These are phyloP conservation scores for Pimephales promelas DNA, from an alignment of 2,113 vertebrate genomes.

Conservation along the genomic window DNA sequence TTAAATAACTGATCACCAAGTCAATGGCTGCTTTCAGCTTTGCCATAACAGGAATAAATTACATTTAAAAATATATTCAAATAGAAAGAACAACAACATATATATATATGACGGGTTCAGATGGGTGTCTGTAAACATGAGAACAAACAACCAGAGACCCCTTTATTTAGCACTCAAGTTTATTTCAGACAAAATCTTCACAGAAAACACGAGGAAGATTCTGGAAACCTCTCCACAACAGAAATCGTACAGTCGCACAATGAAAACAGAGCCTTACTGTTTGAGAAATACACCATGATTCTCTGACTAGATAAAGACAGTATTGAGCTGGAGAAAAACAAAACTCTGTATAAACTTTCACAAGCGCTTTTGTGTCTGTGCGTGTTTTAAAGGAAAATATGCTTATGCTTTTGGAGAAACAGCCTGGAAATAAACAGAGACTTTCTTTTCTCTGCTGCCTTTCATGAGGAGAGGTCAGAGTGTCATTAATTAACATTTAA, in stretches of 20 bases:
- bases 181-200: no score
- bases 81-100: no score
- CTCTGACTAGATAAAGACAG: constrained; percentile 25
- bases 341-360: constrained; percentile 4
- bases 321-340: background rate
- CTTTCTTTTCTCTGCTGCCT: background rate
- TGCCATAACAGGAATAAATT: no score
- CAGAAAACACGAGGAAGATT: no score
- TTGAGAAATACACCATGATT: background rate
- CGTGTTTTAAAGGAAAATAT: constrained; percentile 6
- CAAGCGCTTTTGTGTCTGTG: constrained; percentile 11
- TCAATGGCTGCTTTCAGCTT: no score
- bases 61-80: no score
- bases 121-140: no score
- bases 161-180: no score
- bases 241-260: background rate
- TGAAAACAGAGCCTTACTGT: constrained; percentile 21
- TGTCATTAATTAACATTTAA: background rate
- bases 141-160: no score
- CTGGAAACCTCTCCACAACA: no score
- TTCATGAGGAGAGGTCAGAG: background rate
- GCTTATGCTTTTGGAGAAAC: background rate
- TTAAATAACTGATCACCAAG: no score
- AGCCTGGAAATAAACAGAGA: background rate
- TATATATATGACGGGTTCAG: no score